Evolutionary conservation across 2,797 vertebrate species (phyloP), one percentile per base, ranked within the genome.

Genomic region (Gymnoscopelus braueri): DNA sequence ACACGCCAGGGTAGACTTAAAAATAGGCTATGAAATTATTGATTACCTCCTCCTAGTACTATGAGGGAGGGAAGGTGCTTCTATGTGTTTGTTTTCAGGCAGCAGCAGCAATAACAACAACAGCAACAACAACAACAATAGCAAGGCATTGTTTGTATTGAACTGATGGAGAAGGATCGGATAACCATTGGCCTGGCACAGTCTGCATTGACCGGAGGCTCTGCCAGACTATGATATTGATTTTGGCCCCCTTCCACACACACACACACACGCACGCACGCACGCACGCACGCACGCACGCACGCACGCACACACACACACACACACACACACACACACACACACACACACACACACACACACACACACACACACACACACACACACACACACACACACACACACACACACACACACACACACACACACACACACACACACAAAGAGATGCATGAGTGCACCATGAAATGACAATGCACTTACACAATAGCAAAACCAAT

Each of bases 141-240:
- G 48, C 51, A 44, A 23, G 13, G 32, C n/a, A n/a, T n/a, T 13
- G 9, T 61, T 56, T 74, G 52, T 10, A 48, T 15, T 51, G 49
- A 55, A 52, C 52, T 62, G 59, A 52, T 63, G 60, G 73, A 32
- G 59, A 66, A 60, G 11, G 50, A 60, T 47, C 14, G 10, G 58
- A 51, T 19, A 51, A 12, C 11, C 11, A 19, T 60, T 52, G 72
- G 48, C 48, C 64, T 75, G 81, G 74, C 79, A 75, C 67, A 67
- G 65, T 6, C 72, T 65, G 68, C 35, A 60, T 47, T 48, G 65
- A 71, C 67, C 55, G 55, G 78, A 83, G 76, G 71, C 56, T 47
- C 77, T 79, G 81, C 73, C 81, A 88, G 85, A 87, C 85, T 4
- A 3, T 70, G 15, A 9, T 84, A 90, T 91, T 70, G 85, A 89